Evolutionary conservation across 2,797 vertebrate genomes (phyloP).

Genomic region (Enteromius mattozi): DNA sequence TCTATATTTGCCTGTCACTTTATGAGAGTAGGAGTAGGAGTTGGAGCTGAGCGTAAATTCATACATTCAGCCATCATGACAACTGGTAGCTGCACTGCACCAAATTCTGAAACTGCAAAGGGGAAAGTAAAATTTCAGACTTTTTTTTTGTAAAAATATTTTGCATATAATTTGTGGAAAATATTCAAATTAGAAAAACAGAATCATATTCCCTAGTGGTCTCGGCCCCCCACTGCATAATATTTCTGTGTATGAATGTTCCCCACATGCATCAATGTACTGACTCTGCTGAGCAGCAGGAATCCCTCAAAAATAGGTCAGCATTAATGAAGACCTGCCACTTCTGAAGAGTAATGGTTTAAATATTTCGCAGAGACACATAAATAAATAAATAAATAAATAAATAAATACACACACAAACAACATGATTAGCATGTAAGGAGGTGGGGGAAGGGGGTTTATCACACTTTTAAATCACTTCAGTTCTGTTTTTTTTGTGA

Average conservation of each 20-base stretch:
- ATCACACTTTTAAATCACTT: neutral
- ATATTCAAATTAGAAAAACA: neutral
- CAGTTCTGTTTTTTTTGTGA: neutral
- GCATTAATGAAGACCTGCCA: slow-evolving; percentile 44
- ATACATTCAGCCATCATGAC: slow-evolving; percentile 29
- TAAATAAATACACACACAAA: neutral
- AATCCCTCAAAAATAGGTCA: slow-evolving; percentile 53
- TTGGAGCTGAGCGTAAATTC: slow-evolving; percentile 10
- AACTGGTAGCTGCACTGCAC: neutral
- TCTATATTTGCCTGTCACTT: slow-evolving; percentile 42
- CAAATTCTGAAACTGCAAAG: slow-evolving; percentile 8
- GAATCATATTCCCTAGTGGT: neutral
- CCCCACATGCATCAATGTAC: slow-evolving; percentile 29
- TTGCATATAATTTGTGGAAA: neutral
- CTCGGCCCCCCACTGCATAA: neutral
- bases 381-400: neutral
- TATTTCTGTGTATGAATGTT: slow-evolving; percentile 2
- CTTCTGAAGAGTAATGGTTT: slow-evolving; percentile 33
- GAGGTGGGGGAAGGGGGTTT: neutral
- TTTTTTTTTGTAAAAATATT: neutral
- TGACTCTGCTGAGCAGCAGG: slow-evolving; percentile 30
- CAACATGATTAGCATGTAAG: slow-evolving; percentile 13
- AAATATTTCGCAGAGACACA: slow-evolving; percentile 28
- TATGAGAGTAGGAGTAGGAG: neutral
- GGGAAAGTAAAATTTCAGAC: neutral